Conservation (phyloP, 1,140 invertebrate species). For the Planococcus citri region DNA sequence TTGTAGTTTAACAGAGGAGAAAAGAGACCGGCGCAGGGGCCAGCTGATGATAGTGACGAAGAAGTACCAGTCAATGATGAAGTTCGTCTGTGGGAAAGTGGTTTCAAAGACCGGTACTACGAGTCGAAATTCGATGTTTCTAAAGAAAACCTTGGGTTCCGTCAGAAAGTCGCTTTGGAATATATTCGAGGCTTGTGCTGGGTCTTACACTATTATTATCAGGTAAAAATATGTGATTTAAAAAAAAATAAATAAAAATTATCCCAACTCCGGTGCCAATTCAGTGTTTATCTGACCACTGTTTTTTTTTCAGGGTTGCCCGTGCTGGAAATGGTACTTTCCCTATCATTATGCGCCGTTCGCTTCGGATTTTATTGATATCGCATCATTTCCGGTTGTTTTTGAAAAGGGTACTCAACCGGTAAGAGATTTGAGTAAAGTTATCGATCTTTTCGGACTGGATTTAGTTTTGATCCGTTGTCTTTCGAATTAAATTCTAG, state of each 20-base stretch:
- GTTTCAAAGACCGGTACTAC: constrained; percentile 97
- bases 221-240: too few relatives aligned
- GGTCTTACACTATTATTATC: constrained; percentile 97
- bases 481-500: too few relatives aligned
- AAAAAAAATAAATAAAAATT: too few relatives aligned
- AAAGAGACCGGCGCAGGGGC: constrained; percentile 38
- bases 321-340: constrained; percentile 99
- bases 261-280: too few relatives aligned
- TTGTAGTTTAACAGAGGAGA: not conserved
- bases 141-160: constrained; percentile 67
- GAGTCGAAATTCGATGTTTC: constrained; percentile 90
- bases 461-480: too few relatives aligned
- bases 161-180: constrained; percentile 70
- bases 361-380: constrained; percentile 95
- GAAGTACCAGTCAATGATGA: constrained; percentile 80
- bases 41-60: constrained; percentile 42
- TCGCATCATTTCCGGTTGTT: constrained; percentile 65
- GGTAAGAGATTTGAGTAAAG: constrained; percentile 39
- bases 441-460: too few relatives aligned
- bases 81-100: constrained; percentile 92
- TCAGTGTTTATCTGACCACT: not conserved
- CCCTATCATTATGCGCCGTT: constrained; percentile 99
- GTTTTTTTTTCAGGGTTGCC: constrained; percentile 60
- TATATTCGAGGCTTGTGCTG: constrained; percentile 95
- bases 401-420: constrained; percentile 83